Base-by-base conservation (phyloP, 2,113 vertebrate species). In the Galbula dea region DNA sequence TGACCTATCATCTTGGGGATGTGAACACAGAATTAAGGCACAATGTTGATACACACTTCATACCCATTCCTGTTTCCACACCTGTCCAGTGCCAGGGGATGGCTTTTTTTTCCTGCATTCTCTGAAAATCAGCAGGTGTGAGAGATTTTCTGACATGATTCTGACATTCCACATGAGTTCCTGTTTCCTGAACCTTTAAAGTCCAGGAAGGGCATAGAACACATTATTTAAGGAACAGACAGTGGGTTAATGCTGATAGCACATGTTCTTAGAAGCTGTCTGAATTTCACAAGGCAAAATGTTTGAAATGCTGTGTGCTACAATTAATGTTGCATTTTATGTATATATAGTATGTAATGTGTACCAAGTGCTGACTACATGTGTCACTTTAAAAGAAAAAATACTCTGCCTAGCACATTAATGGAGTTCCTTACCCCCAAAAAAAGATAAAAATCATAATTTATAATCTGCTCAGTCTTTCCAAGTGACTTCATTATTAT, bases 281-380 rank as follows among this genome's bases (percentile, higher is more conserved):
- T 74, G n/a, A 30, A 54, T 89, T 73, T 77, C 61, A 43, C 22
- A 66, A 66, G 23, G 30, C 65, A 86, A 86, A 86, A 48, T 77
- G 49, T 19, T 81, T 74, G 5, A 61, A 83, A 30, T 11, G 3
- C 12, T 59, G 2, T 48, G 8, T 41, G 45, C 86, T 91, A 79
- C 81, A 93, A 74, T 54, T 45, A 81, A n/a, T n/a, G 6, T 24
- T 57, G 9, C 3, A 20, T 39, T 36, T 80, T 46, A 27, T 15
- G 24, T 66, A 30, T 20, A 20, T 4, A 29, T 6, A 48, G 4
- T 48, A 34, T 14, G 13, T 68, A 52, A 63, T 48, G 3, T 45
- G 66, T 73, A 26, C 13, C 10, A 59, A 61, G 17, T 65, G 18
- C 18, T 63, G 39, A 46, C 23, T 59, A 14, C 29, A 6, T 52